Base-by-base conservation (phyloP, 2,113 vertebrate genomes). In the Pangasianodon gigas region DNA sequence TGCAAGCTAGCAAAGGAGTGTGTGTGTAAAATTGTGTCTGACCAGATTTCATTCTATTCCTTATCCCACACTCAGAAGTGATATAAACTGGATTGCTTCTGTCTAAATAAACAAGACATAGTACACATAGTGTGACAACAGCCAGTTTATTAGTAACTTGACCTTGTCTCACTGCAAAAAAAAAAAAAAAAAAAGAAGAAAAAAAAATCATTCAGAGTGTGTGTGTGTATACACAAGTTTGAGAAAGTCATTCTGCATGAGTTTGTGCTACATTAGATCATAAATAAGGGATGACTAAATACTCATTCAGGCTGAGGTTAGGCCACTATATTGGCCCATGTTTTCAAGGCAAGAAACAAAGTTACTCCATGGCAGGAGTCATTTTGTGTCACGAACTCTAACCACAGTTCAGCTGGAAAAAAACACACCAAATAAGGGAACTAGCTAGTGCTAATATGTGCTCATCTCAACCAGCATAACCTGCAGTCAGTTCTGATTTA, bases 241-340 rank as follows among this genome's bases (percentile, higher is more conserved):
- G 24, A 56, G 52, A 74, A 69, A 6, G 79, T n/a, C 51, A 54
- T 56, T 71, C 9, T 54, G 77, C 26, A 56, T n/a, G 69, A 58
- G 86, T 87, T 29, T 87, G 7, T 87, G 69, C 3, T 86, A 54
- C 48, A 75, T 69, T 37, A 54, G 60, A 83, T 46, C 19, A 89
- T 85, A 85, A 85, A 89, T 62, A 77, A 60, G 67, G 52, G 65
- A 77, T 85, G 32, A 48, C 8, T 51, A 52, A 41, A 29, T 51
- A 32, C 54, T 85, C 52, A 37, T 32, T 48, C 54, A 65, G 69
- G 56, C 11, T 26, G 69, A 85, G 81, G 88, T 60, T 46, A 60
- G 37, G 24, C 48, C 65, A 29, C 51, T 26, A 32, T 26, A 37
- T 3, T 46, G 48, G 37, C 37, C 21, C 67, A 44, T 84, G 88